These are phyloP conservation scores for Xenops minutus DNA, from an alignment of 2,797 vertebrate genomes.

Conservation along the genomic window DNA sequence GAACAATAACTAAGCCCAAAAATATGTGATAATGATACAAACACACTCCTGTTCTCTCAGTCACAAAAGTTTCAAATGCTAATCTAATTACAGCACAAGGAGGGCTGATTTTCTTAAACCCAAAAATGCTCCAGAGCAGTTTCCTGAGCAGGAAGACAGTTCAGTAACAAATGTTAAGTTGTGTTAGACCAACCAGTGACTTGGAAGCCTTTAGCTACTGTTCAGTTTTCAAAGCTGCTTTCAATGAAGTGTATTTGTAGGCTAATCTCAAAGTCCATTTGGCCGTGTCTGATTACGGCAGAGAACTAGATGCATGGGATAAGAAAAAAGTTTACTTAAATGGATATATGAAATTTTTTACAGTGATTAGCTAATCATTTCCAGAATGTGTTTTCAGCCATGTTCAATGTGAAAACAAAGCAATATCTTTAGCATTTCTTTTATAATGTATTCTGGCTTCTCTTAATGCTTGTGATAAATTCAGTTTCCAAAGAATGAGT, in stretches of 20 bases:
- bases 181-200: background rate
- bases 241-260: constrained; percentile 55
- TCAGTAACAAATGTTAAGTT: constrained; percentile 27
- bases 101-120: constrained; percentile 44
- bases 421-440: background rate
- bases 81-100: constrained; percentile 54
- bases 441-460: background rate
- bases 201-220: constrained; percentile 46
- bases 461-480: background rate
- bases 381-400: constrained; percentile 34
- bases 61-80: constrained; percentile 28
- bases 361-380: constrained; percentile 53
- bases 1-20: background rate
- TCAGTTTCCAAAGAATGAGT: background rate
- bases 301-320: constrained; percentile 39
- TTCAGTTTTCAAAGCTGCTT: constrained; percentile 58
- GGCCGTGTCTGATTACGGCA: constrained; percentile 37
- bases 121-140: constrained; percentile 23
- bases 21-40: constrained; percentile 52
- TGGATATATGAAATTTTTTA: constrained; percentile 29
- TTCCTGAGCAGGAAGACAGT: constrained; percentile 55
- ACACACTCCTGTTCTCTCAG: background rate
- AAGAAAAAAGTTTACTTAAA: constrained; percentile 47
- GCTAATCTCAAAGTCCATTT: constrained; percentile 46
- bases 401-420: constrained; percentile 20